These are phyloP conservation scores for Busseola fusca DNA, from an alignment of 2,888 invertebrate species.

Conservation along the genomic window DNA sequence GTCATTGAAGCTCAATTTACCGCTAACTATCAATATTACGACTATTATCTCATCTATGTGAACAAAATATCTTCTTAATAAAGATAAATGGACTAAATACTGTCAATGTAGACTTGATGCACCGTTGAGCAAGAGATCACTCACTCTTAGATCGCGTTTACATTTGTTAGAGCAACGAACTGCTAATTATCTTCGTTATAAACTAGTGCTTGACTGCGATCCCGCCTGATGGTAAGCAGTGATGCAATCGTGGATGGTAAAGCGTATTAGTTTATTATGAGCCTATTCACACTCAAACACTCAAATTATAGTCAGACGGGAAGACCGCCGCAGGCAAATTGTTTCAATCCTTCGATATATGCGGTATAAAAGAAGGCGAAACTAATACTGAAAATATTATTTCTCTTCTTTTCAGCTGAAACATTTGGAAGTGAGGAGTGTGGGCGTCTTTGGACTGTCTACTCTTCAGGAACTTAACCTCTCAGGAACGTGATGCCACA, in stretches of 20 bases:
- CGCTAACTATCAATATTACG: background rate
- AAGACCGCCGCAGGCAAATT: no score
- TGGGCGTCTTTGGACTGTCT: background rate
- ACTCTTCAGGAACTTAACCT: background rate
- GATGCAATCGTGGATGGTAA: no score
- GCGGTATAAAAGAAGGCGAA: no score
- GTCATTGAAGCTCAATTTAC: background rate
- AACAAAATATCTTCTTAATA: constrained; percentile 5
- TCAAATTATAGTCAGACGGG: no score
- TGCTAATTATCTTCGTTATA: no score
- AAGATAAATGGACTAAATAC: constrained; percentile 2
- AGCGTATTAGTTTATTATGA: no score
- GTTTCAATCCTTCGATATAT: no score
- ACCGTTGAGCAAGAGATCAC: constrained; percentile 16
- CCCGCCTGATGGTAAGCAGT: no score
- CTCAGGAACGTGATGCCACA: background rate
- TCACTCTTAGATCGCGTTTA: constrained; percentile 10
- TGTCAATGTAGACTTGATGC: constrained; percentile 12
- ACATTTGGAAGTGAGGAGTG: no score
- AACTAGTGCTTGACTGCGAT: no score
- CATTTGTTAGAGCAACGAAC: constrained; percentile 10
- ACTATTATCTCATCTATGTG: background rate
- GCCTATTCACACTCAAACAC: no score
- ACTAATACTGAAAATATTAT: background rate
- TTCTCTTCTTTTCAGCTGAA: background rate